Evolutionary conservation across 1,140 invertebrate genomes (phyloP), one percentile per base, ranked within the genome.

Genomic region (Ostrea denselamellosa): DNA sequence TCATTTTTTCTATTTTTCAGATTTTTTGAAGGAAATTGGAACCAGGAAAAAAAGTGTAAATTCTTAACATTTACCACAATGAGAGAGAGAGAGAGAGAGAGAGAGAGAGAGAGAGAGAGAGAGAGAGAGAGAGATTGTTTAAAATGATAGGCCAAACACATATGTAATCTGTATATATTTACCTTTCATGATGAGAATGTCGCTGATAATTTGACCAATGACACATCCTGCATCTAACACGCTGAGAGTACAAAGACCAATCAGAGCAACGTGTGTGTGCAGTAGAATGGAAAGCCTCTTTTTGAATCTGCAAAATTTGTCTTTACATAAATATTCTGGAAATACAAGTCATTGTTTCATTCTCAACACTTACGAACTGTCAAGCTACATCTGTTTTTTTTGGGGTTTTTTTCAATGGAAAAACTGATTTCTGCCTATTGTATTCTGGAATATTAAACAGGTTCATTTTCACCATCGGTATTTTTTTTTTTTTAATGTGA

Each of bases 131-230:
- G 2, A 5, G 5, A 44, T n/a, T n/a, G n/a, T 44, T 44, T 5
- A 44, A 44, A 44, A 44, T 44, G 34, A 44, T 44, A 44, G 1
- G 34, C 34, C 5, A 44, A 44, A 44, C 34, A 44, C 2, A 44
- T 44, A 44, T 44, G 2, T 44, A n/a, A n/a, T n/a, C 2, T 28
- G 8, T 3, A 9, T 17, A 58, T 34, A 68, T 86, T 87, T 89
- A 93, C 93, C 93, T 92, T 93, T 92, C 91, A 93, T 93, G 81
- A 93, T 94, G 34, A 93, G 91, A 82, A 93, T 94, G 86, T 93
- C 92, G 81, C 90, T 90, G 77, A 93, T 92, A 83, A 94, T 91
- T 85, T 93, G 92, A 12, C 92, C 92, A 81, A 93, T 93, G 56
- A 93, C 92, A 89, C 92, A 93, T 28, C 89, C 85, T 28, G 92